Evolutionary conservation across 2,113 vertebrate genomes (phyloP), one percentile per base, ranked within the genome.

Genomic region (Tachycineta bicolor): DNA sequence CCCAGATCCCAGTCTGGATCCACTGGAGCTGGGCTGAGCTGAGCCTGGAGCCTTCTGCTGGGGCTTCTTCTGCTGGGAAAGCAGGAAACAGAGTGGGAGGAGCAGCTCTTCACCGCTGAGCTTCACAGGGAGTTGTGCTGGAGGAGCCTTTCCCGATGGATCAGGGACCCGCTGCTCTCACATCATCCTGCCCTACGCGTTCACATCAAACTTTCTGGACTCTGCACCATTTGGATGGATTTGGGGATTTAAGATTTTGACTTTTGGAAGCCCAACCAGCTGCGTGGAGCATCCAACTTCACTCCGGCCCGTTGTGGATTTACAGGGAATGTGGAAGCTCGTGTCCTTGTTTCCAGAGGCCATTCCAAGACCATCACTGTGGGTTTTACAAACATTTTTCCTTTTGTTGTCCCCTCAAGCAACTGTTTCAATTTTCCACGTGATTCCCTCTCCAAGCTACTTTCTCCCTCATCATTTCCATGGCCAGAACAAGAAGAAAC

Each of bases 181-280:
- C 43, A 2, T 67, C 78, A 2, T 12, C 5, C 60, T 53, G n/a
- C 31, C 52, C 70, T 52, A 0, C 1, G 0, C 29, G 31, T 29
- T 65, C 24, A 4, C 50, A 1, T 29, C 25, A 29, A 65, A 28
- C 39, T 55, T 43, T 33, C 9, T 81, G 52, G 13, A 10, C 69
- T 93, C 44, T 24, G 33, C 26, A 26, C 75, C 22, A 0, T 83
- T 23, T 37, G 79, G 71, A 77, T 62, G 70, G 53, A 90, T 90
- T 69, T 55, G 41, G 25, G 47, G 56, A 81, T 89, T 81, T 90
- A 83, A 82, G 46, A 79, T 95, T 92, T 75, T 64, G 65, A 21
- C 53, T 73, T 68, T 15, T 9, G 76, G 63, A 74, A 87, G 47
- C 71, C 20, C 6, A 5, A 0, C 39, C 1, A 16, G 56, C 81